Evolutionary conservation across 2,888 invertebrate genomes (phyloP), one percentile per base, ranked within the genome.

Genomic region (Callosobruchus maculatus): DNA sequence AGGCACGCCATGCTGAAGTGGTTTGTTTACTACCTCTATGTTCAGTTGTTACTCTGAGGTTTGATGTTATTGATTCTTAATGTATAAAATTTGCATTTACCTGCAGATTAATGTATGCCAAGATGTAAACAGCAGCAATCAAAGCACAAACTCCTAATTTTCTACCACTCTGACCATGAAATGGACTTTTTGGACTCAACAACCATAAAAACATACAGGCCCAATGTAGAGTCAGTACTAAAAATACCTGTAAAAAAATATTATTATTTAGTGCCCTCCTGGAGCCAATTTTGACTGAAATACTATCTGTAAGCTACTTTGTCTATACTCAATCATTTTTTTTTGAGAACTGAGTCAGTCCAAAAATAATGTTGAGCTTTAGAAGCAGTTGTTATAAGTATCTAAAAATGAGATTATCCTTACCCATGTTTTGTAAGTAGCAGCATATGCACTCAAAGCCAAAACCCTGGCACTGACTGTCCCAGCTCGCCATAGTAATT

Each of bases 191-290:
- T 0, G 95, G 95, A 0, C 95, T 95, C 77, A 96, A 88, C 77
- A 96, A 88, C 95, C 97, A 97, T 68, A 96, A 89, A 83, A 96
- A 93, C 96, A 97, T 96, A 1, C 95, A 94, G 2, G 95, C 88
- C 96, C 96, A 97, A 86, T 97, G 97, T 0, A 97, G 90, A 76
- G 93, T 92, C 74, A 87, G 75, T 21, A 86, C 86, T 21, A 78
- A 73, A 73, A 76, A 77, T 30, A 78, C 49, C 49, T 49, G 49
- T 18, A 49, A 49, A 18, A 18, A 49, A 49, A 49, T 49, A 49
- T n/a, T n/a, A n/a, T n/a, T n/a, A n/a, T n/a, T 68, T 30, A 21
- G 66, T 30, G 13, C n/a, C 1, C 66, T 71, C 18, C 21, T 72
- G 21, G 31, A 69, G n/a, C n/a, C n/a, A n/a, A n/a, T n/a, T n/a